These are phyloP conservation scores for Petrocephalus schoutedeni DNA, from an alignment of 2,797 vertebrate genomes.

Conservation along the genomic window DNA sequence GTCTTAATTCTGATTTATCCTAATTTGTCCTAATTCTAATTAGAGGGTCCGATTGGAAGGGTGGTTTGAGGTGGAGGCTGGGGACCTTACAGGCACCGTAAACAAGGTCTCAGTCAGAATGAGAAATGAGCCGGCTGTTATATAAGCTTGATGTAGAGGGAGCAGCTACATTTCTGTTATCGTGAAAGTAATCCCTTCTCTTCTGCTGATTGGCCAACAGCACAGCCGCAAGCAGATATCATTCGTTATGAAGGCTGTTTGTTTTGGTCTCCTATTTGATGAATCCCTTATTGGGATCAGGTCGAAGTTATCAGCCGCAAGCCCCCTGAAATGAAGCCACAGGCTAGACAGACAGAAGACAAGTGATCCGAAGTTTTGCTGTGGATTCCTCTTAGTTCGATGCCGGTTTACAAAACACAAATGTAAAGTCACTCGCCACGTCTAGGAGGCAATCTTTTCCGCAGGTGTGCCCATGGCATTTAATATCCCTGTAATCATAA, in stretches of 20 bases:
- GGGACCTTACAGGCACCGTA: neutral
- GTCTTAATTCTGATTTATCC: constrained; percentile 29
- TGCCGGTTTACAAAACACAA: neutral
- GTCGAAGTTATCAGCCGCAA: neutral
- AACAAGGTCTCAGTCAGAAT: constrained; percentile 21
- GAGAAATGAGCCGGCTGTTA: constrained; percentile 14
- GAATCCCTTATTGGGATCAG: neutral
- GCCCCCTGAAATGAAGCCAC: neutral
- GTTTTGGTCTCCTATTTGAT: neutral
- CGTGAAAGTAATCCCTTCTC: neutral
- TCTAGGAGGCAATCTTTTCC: neutral
- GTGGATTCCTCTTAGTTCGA: neutral
- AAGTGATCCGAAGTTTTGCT: neutral
- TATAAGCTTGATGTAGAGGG: neutral
- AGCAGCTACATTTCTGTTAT: neutral
- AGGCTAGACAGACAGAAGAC: neutral
- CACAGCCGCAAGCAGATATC: neutral
- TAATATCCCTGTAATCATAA: neutral
- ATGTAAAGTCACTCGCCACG: neutral
- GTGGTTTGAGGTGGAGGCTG: constrained; percentile 26
- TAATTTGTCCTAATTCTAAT: constrained; percentile 17
- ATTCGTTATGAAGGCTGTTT: constrained; percentile 15
- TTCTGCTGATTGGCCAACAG: neutral
- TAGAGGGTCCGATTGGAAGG: constrained; percentile 10
- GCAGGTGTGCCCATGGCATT: constrained; percentile 11